Evolutionary conservation across 2,888 invertebrate species (phyloP).

Genomic region (Caenorhabditis doughertyi): DNA sequence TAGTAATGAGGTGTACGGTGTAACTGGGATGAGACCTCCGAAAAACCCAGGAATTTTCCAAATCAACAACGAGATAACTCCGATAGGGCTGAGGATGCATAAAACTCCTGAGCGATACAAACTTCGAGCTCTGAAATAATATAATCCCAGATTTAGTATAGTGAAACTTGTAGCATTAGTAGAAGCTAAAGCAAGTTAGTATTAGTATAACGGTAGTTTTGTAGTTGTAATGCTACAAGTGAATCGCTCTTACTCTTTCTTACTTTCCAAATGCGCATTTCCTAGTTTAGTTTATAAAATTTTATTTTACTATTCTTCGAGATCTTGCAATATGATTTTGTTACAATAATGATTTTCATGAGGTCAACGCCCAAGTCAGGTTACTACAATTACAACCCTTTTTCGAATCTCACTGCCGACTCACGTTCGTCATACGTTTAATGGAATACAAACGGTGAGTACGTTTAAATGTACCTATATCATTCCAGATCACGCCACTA

Average conservation of each 20-base stretch:
- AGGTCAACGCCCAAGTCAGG: not conserved
- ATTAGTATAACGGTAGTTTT: too few relatives aligned
- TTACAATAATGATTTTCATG: too few relatives aligned
- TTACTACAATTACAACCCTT: not conserved
- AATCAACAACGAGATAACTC: constrained; percentile 21
- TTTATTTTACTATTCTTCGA: too few relatives aligned
- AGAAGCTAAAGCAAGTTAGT: too few relatives aligned
- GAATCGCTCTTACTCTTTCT: too few relatives aligned
- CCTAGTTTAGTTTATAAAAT: too few relatives aligned
- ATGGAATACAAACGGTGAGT: constrained; percentile 6
- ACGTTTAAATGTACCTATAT: constrained; percentile 13
- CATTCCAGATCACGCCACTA: constrained; percentile 16
- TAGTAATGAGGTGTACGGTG: not conserved
- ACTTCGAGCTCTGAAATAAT: constrained; percentile 43
- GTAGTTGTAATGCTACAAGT: too few relatives aligned
- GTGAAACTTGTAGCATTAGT: too few relatives aligned
- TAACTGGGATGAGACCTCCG: not conserved
- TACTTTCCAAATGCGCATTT: too few relatives aligned
- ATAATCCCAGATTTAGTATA: too few relatives aligned
- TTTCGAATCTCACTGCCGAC: not conserved
- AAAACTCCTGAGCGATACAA: constrained; percentile 44
- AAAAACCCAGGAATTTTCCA: not conserved
- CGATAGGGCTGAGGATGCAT: constrained; percentile 48
- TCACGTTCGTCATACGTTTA: not conserved
- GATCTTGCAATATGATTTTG: not conserved